A percentile compares a stretch with the other conserved stretches of the same genome.
phyloP scores from a whole-genome alignment of 2,797 vertebrate genomes.

The Astyanax mexicanus region DNA sequence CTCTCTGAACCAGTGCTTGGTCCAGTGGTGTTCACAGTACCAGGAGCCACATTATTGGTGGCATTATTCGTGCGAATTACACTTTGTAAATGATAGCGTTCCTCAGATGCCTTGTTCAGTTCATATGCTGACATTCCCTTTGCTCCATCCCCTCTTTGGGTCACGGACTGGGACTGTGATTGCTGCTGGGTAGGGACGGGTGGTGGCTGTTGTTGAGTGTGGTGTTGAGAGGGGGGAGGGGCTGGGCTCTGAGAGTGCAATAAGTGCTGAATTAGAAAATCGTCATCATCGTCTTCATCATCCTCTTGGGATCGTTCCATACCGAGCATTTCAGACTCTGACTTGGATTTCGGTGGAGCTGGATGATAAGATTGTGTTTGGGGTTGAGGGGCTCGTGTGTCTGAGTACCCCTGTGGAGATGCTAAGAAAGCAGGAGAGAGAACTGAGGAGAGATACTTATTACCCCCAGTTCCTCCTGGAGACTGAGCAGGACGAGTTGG shows the following conservation, averaged over 20 bases:
- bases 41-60: constrained; percentile 65
- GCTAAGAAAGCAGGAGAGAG: constrained; percentile 86
- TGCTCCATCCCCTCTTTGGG: constrained; percentile 67
- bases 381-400: constrained; percentile 67
- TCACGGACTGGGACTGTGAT: constrained; percentile 64
- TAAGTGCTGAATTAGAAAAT: constrained; percentile 91
- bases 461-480: constrained; percentile 73
- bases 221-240: constrained; percentile 73
- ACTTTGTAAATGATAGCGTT: constrained; percentile 88
- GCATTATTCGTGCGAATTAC: constrained; percentile 88
- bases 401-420: constrained; percentile 79
- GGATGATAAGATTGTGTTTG: constrained; percentile 79
- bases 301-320: constrained; percentile 72
- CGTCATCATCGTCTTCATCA: constrained; percentile 77
- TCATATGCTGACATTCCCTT: constrained; percentile 77
- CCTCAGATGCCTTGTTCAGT: constrained; percentile 85
- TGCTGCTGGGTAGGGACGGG: constrained; percentile 65
- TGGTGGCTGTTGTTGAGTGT: constrained; percentile 57
- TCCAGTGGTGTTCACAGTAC: constrained; percentile 56
- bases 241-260: constrained; percentile 85
- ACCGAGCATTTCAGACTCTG: constrained; percentile 79
- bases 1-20: constrained; percentile 73
- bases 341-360: constrained; percentile 72
- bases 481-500: constrained; percentile 76
- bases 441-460: constrained; percentile 86